Conservation (phyloP, 2,888 invertebrate genomes). For the Philopedon plagiatum region DNA sequence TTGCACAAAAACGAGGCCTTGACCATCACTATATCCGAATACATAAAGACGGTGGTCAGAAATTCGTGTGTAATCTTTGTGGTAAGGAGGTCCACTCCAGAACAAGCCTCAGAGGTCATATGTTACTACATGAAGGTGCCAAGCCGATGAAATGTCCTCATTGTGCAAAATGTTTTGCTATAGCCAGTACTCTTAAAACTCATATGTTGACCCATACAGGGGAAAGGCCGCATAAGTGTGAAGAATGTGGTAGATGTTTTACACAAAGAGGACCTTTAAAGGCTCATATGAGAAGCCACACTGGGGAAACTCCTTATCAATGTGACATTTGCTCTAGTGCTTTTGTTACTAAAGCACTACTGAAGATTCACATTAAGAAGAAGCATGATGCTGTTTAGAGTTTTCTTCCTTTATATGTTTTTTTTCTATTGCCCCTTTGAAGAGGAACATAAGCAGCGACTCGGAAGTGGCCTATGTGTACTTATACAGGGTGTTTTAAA, state of each 20-base stretch:
- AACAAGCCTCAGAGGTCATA: slow-evolving; percentile 58
- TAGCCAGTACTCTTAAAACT: slow-evolving; percentile 68
- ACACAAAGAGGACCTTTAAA: slow-evolving; percentile 74
- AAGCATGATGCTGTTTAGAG: slow-evolving; percentile 24
- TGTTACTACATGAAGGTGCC: slow-evolving; percentile 63
- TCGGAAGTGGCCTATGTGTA: too few relatives aligned
- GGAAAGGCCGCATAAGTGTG: slow-evolving; percentile 72
- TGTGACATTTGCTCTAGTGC: slow-evolving; percentile 59
- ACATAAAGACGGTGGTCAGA: slow-evolving; percentile 54
- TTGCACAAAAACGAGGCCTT: slow-evolving; percentile 53
- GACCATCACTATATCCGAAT: slow-evolving; percentile 52
- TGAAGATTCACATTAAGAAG: slow-evolving; percentile 53
- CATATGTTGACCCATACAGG: slow-evolving; percentile 65
- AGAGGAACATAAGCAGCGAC: too few relatives aligned
- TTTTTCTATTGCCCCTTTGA: too few relatives aligned
- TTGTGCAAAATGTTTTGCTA: slow-evolving; percentile 72
- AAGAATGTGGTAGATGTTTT: slow-evolving; percentile 75
- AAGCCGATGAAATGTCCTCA: slow-evolving; percentile 70
- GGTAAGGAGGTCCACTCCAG: slow-evolving; percentile 70
- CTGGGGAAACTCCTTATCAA: slow-evolving; percentile 58
- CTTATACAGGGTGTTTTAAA: too few relatives aligned
- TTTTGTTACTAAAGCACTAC: slow-evolving; percentile 52
- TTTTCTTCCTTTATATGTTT: neutral
- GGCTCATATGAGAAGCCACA: slow-evolving; percentile 67
- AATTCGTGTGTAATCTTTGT: slow-evolving; percentile 69